Conservation (phyloP, 2,113 vertebrate species). For the Chaetops frenatus region DNA sequence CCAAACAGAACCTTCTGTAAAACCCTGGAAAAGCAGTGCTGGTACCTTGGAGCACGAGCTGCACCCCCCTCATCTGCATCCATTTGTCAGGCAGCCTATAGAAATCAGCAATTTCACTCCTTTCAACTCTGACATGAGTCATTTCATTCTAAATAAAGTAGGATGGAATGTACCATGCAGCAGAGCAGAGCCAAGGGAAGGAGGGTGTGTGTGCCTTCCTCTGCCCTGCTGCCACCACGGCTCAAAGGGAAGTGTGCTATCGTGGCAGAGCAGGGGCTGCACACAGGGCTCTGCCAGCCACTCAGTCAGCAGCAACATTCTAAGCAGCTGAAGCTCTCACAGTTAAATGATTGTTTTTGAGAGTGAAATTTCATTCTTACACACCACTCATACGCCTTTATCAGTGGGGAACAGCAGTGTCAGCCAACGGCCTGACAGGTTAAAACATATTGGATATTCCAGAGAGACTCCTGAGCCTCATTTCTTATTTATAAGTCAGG, state of each 20-base stretch:
- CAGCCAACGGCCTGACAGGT: neutral
- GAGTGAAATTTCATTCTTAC: neutral
- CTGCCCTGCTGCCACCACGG: neutral
- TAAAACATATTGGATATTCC: neutral
- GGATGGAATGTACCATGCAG: neutral
- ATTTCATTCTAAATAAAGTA: neutral
- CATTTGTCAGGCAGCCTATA: neutral
- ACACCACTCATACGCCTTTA: neutral
- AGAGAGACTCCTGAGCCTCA: neutral
- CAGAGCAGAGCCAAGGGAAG: neutral
- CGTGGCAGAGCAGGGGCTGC: neutral
- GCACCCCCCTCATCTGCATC: neutral
- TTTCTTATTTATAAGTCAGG: neutral
- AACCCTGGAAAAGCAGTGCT: neutral
- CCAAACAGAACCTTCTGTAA: too few species aligned
- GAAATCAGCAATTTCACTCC: neutral
- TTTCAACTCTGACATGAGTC: neutral
- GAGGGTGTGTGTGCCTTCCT: neutral
- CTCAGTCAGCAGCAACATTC: neutral
- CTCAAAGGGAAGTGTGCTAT: neutral
- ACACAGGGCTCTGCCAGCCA: neutral
- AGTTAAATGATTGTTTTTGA: neutral
- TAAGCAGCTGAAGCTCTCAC: neutral
- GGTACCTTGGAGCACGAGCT: neutral
- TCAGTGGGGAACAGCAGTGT: conserved; percentile 9